phyloP scores from a whole-genome alignment of 2,113 vertebrate species.

The Eudyptes chrysolophus region DNA sequence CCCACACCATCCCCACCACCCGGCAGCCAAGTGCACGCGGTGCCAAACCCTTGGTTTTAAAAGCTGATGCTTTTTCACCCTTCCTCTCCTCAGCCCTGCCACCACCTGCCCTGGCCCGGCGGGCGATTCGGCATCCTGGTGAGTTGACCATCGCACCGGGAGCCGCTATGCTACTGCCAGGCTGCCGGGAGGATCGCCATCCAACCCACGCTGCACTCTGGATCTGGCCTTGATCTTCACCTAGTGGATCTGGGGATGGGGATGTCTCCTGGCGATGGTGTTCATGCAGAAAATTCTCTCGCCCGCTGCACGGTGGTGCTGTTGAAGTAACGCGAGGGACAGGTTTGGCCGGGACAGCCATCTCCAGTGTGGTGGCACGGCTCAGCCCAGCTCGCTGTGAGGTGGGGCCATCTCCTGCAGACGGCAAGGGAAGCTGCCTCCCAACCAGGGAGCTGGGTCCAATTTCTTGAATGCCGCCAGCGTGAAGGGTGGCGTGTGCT shows the following conservation, averaged over 20 bases:
- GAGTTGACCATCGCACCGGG: rapidly evolving
- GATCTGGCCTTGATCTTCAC: rapidly evolving
- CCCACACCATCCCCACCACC: conserved; percentile 52
- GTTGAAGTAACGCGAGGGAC: rapidly evolving
- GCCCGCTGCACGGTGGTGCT: neutral
- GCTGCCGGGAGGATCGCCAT: neutral
- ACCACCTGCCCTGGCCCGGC: neutral
- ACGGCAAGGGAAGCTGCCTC: neutral
- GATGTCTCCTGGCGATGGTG: rapidly evolving
- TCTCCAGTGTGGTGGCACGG: rapidly evolving
- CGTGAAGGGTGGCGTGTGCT: neutral
- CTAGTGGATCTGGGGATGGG: neutral
- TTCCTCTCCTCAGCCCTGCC: neutral
- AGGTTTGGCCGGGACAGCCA: neutral
- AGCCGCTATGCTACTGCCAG: rapidly evolving
- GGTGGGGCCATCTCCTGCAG: neutral
- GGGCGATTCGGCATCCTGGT: rapidly evolving
- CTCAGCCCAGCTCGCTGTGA: neutral
- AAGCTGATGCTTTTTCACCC: neutral
- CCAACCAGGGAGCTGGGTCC: neutral
- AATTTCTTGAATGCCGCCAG: neutral
- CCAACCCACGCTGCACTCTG: rapidly evolving
- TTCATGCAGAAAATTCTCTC: neutral
- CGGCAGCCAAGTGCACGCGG: neutral
- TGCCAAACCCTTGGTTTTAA: conserved; percentile 12